Evolutionary conservation across 2,888 invertebrate genomes (phyloP), one percentile per base, ranked within the genome.

Genomic region (Drosophila diplacantha): DNA sequence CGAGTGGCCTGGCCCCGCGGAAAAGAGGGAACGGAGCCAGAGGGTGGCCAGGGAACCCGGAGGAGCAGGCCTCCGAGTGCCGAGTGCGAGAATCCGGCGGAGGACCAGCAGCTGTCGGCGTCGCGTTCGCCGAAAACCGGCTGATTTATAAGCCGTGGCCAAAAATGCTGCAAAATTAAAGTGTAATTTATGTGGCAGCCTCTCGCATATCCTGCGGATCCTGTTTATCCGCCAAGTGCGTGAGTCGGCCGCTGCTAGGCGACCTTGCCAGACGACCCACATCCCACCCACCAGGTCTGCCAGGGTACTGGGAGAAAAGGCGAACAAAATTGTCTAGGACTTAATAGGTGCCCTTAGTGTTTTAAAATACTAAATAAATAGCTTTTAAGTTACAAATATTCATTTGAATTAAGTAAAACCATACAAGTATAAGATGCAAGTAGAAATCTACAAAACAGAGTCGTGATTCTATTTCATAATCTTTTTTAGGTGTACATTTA

Each of bases 91-190:
- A 58, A 55, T 58, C 57, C 57, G 43, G 43, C 49, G 37, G 52
- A 46, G 46, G 52, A 52, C 47, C 63, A 53, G 60, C 57, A 53
- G 50, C 53, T 67, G 71, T 39, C 35, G 63, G 11, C 64, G 32
- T 24, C 51, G 58, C 41, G 44, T 43, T 54, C 62, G 49, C 41
- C 46, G 55, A 53, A 37, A 74, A 70, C 70, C 57, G 73, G 75
- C 77, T 86, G 85, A 86, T 86, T 86, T 86, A 86, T 86, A 85
- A 85, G 81, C 86, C 85, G 82, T 85, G 78, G 85, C 86, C 84
- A 79, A 81, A 78, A 86, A 86, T 85, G 84, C 76, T 78, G 75
- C 72, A 85, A 86, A 85, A 84, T 85, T 86, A 85, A 84, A 85
- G 77, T 80, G 81, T 80, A 86, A 86, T 86, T 86, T 86, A 86